A percentile compares a stretch with the other conserved stretches of the same genome.
Conservation (phyloP, 1,140 invertebrate genomes). For the Heliconius congener region DNA sequence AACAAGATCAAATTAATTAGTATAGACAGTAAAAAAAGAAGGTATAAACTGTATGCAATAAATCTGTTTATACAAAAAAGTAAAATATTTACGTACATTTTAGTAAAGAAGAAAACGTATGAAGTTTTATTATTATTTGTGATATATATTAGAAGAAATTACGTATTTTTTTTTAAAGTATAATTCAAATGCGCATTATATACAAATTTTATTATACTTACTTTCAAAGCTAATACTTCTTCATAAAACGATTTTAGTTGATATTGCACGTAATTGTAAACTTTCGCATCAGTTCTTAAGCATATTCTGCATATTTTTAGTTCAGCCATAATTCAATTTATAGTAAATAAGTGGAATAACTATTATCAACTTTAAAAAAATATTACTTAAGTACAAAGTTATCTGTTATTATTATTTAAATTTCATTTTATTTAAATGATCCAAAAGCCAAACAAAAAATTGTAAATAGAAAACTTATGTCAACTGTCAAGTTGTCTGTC, state of each 20-base stretch:
- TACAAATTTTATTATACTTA: slow-evolving; percentile 43
- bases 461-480: not conserved
- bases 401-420: not conserved
- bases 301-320: slow-evolving; percentile 69
- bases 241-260: slow-evolving; percentile 67
- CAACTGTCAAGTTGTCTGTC: not conserved
- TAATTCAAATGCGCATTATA: not conserved
- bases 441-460: not conserved
- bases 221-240: slow-evolving; percentile 64
- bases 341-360: not conserved
- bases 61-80: too few species aligned
- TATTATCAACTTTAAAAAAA: not conserved
- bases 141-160: not conserved
- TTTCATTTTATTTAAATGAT: not conserved
- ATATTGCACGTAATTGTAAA: slow-evolving; percentile 57
- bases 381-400: not conserved
- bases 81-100: too few species aligned
- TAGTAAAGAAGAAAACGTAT: not conserved
- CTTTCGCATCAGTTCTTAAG: slow-evolving; percentile 56
- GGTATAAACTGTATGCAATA: too few species aligned
- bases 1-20: too few species aligned
- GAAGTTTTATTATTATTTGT: not conserved
- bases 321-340: slow-evolving; percentile 41
- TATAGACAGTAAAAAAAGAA: too few species aligned
- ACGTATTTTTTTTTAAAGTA: not conserved